Conservation (phyloP, 1,140 invertebrate genomes). For the Asbolus verrucosus region DNA sequence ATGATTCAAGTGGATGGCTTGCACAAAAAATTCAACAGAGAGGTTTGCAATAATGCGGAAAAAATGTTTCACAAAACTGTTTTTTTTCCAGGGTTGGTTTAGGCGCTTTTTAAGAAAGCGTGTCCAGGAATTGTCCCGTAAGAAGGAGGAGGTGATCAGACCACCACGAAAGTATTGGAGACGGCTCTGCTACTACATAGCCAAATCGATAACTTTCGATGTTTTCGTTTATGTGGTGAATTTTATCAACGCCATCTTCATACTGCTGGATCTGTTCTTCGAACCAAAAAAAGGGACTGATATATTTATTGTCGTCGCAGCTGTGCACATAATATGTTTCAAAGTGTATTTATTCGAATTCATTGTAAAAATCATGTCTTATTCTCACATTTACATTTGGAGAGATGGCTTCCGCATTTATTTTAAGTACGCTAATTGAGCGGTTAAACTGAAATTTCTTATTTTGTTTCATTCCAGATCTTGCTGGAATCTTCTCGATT, state of each 20-base stretch:
- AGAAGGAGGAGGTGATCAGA: background rate
- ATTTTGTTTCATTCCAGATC: conserved; percentile 11
- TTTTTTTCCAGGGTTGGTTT: background rate
- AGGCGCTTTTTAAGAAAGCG: background rate
- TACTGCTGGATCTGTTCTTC: background rate
- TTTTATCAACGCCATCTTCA: background rate
- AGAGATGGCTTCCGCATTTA: conserved; percentile 40
- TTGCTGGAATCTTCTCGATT: conserved; percentile 49
- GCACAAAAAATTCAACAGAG: conserved; percentile 21
- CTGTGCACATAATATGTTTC: too few relatives aligned
- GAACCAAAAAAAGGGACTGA: background rate
- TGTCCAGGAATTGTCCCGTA: background rate
- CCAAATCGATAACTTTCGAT: background rate
- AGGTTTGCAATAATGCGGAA: background rate
- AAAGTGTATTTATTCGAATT: conserved; percentile 46
- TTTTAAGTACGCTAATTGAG: conserved; percentile 42
- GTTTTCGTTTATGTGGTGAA: background rate
- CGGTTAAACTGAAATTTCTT: background rate
- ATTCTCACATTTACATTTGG: conserved; percentile 29
- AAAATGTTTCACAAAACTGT: background rate
- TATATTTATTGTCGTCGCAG: conserved; percentile 25
- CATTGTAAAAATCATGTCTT: conserved; percentile 33
- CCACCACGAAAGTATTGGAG: conserved; percentile 14
- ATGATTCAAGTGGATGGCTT: conserved; percentile 64
- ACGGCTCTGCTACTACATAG: conserved; percentile 12